Conservation (phyloP, 2,797 vertebrate genomes). For the Chaenodraco wilsoni region DNA sequence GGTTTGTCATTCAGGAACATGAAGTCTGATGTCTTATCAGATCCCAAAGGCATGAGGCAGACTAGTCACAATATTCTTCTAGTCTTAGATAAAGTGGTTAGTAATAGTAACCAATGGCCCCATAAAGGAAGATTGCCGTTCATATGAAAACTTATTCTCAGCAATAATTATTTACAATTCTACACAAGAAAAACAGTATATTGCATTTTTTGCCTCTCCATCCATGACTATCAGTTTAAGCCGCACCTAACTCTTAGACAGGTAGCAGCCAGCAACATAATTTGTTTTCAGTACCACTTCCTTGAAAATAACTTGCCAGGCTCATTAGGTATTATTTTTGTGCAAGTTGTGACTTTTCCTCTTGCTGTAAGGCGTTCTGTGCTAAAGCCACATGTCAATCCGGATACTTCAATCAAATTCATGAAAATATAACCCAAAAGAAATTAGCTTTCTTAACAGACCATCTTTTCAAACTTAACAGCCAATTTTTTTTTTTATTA, state of each 20-base stretch:
- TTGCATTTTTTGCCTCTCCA: background rate
- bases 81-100: conserved; percentile 6
- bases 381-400: background rate
- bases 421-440: background rate
- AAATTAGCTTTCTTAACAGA: background rate
- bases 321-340: background rate
- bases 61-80: background rate
- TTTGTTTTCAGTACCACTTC: conserved; percentile 1
- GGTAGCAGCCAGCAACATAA: background rate
- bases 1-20: conserved; percentile 8
- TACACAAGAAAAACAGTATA: background rate
- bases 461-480: conserved; percentile 2
- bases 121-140: conserved; percentile 1
- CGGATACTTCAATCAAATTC: background rate
- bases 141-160: background rate
- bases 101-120: background rate
- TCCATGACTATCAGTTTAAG: background rate
- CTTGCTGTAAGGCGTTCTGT: background rate
- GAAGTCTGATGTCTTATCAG: conserved; percentile 25
- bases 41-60: conserved; percentile 27
- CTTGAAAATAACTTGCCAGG: background rate
- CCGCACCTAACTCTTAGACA: background rate
- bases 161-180: background rate
- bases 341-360: background rate
- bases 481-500: background rate